Percentiles rank a stretch among this genome's conserved stretches.
Evolutionary conservation across 2,888 invertebrate species (phyloP).

Genomic region (Minunthozetes semirufus): DNA sequence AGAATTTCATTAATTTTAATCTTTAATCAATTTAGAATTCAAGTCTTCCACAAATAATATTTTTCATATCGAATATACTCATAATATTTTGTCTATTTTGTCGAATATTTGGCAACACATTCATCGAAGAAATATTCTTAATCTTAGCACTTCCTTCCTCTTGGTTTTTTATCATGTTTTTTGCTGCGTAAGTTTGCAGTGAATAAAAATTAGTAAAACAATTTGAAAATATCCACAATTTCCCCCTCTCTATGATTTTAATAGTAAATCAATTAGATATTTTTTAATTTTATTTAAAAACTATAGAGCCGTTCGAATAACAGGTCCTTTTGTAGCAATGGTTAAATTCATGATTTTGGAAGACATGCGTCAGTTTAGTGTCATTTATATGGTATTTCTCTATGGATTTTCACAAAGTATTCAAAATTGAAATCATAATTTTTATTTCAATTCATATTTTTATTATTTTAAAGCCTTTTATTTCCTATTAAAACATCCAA

Average conservation of each 20-base stretch:
- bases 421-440: constrained; percentile 54
- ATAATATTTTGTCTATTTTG: constrained; percentile 83
- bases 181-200: constrained; percentile 68
- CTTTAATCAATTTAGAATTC: neutral
- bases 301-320: constrained; percentile 73
- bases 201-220: neutral
- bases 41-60: constrained; percentile 47
- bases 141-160: constrained; percentile 88
- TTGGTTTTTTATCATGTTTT: constrained; percentile 97
- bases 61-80: constrained; percentile 79
- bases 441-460: constrained; percentile 39
- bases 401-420: constrained; percentile 89
- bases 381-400: constrained; percentile 88
- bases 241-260: no score
- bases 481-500: constrained; percentile 85
- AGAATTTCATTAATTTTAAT: neutral
- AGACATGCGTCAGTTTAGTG: constrained; percentile 96
- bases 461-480: constrained; percentile 50
- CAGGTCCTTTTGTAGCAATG: constrained; percentile 98
- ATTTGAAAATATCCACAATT: no score
- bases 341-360: constrained; percentile 98
- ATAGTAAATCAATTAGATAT: no score
- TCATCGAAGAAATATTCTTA: constrained; percentile 82
- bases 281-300: no score
- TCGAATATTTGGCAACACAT: constrained; percentile 63